Percentiles rank a stretch among this genome's conserved stretches.
Conservation (phyloP, 2,888 invertebrate genomes). For the Vesta saturnalis region DNA sequence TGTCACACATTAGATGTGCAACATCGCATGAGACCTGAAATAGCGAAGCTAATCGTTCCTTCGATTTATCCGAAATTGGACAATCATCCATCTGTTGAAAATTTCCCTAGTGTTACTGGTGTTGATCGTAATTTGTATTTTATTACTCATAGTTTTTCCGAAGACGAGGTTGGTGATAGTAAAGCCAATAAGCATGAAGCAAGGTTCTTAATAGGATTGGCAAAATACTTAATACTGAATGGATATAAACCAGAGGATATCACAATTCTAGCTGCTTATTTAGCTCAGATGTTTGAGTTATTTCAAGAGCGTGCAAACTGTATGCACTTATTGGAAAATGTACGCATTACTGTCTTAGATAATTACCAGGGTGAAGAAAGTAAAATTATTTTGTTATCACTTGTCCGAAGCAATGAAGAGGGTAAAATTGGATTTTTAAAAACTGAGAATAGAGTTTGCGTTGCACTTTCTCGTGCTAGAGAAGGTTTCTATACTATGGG, state of each 20-base stretch:
- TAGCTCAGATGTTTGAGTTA: conserved; percentile 73
- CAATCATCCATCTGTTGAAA: conserved; percentile 68
- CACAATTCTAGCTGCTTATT: conserved; percentile 78
- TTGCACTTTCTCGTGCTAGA: conserved; percentile 79
- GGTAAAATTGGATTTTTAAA: conserved; percentile 76
- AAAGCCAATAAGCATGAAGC: conserved; percentile 6
- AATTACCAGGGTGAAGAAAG: conserved; percentile 86
- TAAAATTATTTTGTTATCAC: conserved; percentile 79
- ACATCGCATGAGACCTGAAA: conserved; percentile 79
- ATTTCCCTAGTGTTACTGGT: conserved; percentile 60
- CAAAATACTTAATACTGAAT: conserved; percentile 70
- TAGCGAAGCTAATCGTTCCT: conserved; percentile 71
- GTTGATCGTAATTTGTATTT: background rate
- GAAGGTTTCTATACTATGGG: conserved; percentile 79
- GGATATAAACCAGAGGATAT: conserved; percentile 70
- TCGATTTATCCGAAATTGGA: conserved; percentile 72
- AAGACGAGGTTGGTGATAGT: background rate
- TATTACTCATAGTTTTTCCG: background rate
- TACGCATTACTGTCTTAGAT: conserved; percentile 76
- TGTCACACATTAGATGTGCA: conserved; percentile 71
- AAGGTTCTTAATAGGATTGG: conserved; percentile 55
- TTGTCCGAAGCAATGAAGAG: conserved; percentile 79
- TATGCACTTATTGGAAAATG: conserved; percentile 59
- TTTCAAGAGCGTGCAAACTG: conserved; percentile 60
- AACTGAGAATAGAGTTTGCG: conserved; percentile 77